Conservation (phyloP, 2,113 vertebrate genomes). For the Salvelinus sp. region DNA sequence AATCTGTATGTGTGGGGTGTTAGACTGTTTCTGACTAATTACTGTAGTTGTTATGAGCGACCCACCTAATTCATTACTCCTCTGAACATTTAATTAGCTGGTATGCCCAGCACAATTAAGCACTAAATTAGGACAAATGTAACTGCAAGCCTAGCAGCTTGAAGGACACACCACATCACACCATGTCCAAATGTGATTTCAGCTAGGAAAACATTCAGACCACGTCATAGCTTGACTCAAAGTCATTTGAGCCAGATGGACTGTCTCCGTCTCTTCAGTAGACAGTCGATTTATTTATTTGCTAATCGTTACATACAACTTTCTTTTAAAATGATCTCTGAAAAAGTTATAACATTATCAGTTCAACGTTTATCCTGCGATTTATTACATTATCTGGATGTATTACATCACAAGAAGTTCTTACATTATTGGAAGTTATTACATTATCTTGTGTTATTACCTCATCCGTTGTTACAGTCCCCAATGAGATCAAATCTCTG, state of each 20-base stretch:
- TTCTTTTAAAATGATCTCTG: too few species aligned
- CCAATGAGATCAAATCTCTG: too few species aligned
- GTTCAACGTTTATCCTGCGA: too few species aligned
- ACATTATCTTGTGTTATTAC: too few species aligned
- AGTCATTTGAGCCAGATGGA: background rate
- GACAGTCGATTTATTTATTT: too few species aligned
- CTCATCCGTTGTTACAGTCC: too few species aligned
- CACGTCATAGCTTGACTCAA: background rate
- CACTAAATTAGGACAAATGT: slow-evolving; percentile 81
- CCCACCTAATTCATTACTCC: slow-evolving; percentile 84
- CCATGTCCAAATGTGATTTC: background rate
- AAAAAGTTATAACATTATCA: too few species aligned
- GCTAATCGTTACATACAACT: too few species aligned
- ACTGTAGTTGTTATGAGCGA: slow-evolving; percentile 78
- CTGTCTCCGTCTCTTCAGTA: background rate
- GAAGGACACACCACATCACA: background rate
- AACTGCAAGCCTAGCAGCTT: slow-evolving; percentile 73
- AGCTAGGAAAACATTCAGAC: background rate
- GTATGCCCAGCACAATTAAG: slow-evolving; percentile 79
- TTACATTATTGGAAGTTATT: too few species aligned
- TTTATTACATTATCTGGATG: too few species aligned
- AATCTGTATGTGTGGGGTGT: slow-evolving; percentile 39
- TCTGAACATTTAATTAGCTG: slow-evolving; percentile 87
- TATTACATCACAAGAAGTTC: too few species aligned
- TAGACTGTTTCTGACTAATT: slow-evolving; percentile 75